Base-by-base conservation (phyloP, 2,113 vertebrate genomes). In the Motacilla tschutschensis region DNA sequence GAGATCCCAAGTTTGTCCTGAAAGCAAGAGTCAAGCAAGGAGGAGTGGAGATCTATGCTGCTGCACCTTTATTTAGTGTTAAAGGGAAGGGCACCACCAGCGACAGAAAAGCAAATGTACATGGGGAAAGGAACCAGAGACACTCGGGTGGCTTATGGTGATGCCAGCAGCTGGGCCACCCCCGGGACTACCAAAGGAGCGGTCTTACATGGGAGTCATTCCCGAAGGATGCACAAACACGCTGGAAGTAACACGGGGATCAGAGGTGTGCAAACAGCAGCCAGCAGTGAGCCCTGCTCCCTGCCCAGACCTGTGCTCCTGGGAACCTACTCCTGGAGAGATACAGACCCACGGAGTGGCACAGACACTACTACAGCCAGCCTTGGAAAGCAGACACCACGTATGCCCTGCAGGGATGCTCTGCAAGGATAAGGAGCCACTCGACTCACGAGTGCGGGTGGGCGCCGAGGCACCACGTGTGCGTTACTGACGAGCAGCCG, bases 11-110 rank as follows among this genome's bases (percentile, higher is more conserved):
- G 4, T 5, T 51, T 47, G 48, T 47, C n/a, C 60, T 1, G 0
- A 1, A 1, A 69, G n/a, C 18, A 43, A 29, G 28, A 83, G 47
- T 48, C 22, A 43, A 24, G 35, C 1, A 5, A 53, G 46, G 57
- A 62, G 0, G 0, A 31, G 8, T 0, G 0, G 35, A 28, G n/a
- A 35, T 16, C 5, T 48, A 21, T 1, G 28, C 79, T 29, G 60
- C 8, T 83, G 86, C 59, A 53, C 65, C 0, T 94, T 94, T 94
- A 94, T 93, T 93, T 62, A 88, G 69, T 71, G 55, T 92, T 76
- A 31, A 65, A 33, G 33, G 44, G 53, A 69, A 25, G 58, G 67
- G 66, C 62, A 83, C 59, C 80, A 92, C 19, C 65, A 73, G 2
- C 28, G 40, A 67, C 71, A 84, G 81, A 60, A 71, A 76, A 90